Conservation (phyloP, 1,140 invertebrate genomes). For the Zaprionus ornatus region DNA sequence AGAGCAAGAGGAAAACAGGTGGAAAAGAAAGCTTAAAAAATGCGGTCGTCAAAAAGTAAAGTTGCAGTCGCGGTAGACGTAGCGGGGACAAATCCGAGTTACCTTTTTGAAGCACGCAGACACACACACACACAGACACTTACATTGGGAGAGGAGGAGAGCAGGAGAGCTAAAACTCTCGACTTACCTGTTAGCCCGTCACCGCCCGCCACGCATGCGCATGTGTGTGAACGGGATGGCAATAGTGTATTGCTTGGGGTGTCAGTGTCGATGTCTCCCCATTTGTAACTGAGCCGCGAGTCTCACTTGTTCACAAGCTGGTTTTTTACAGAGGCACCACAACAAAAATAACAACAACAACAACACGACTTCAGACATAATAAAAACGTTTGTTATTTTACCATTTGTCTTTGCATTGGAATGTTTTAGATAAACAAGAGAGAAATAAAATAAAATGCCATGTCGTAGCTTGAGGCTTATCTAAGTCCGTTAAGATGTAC, state of each 20-base stretch:
- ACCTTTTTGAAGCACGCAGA: conserved; percentile 64
- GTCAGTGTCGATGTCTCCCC: conserved; percentile 61
- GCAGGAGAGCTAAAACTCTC: conserved; percentile 35
- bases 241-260: conserved; percentile 53
- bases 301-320: conserved; percentile 49
- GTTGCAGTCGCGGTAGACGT: conserved; percentile 66
- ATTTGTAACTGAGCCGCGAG: conserved; percentile 52
- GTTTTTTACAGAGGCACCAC: conserved; percentile 48
- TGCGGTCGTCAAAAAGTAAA: conserved; percentile 77
- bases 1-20: conserved; percentile 71
- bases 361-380: conserved; percentile 39
- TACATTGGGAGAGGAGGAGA: conserved; percentile 11
- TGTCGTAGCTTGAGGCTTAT: conserved; percentile 35
- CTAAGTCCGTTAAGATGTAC: conserved; percentile 20
- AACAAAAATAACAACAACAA: conserved; percentile 43
- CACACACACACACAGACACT: conserved; percentile 31
- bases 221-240: conserved; percentile 55
- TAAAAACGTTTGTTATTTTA: conserved; percentile 66
- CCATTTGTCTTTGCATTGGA: conserved; percentile 52
- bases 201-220: conserved; percentile 63
- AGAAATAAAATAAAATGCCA: conserved; percentile 30
- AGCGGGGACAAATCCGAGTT: conserved; percentile 63
- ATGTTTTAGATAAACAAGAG: conserved; percentile 47
- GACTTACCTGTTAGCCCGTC: conserved; percentile 21
- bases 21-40: conserved; percentile 83